Conservation (phyloP, 2,113 vertebrate genomes). For the Pluvianellus socialis region DNA sequence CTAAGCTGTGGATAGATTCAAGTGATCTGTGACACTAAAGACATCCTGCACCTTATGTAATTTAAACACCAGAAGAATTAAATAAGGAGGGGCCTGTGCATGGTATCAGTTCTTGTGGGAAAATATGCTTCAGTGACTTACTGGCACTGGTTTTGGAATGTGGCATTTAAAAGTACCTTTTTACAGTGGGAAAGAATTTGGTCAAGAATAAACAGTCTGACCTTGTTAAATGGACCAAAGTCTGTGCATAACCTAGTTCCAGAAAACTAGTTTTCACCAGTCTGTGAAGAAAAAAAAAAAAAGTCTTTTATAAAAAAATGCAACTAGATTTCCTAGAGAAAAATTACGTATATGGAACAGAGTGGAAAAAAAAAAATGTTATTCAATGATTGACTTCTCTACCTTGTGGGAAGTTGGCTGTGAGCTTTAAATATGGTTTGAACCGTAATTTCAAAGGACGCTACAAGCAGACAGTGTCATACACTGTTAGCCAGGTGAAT, state of each 20-base stretch:
- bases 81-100: constrained; percentile 66
- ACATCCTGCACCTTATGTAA: constrained; percentile 52
- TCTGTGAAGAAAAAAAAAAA: constrained; percentile 1
- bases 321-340: constrained; percentile 2
- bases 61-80: constrained; percentile 57
- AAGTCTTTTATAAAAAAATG: constrained; percentile 26
- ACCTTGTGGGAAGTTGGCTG: neutral
- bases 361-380: neutral
- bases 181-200: constrained; percentile 87
- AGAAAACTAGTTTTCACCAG: constrained; percentile 72
- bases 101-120: constrained; percentile 83
- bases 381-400: neutral
- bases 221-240: constrained; percentile 83
- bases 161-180: constrained; percentile 87
- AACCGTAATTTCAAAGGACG: neutral
- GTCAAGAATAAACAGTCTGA: constrained; percentile 86
- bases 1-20: constrained; percentile 16
- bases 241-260: constrained; percentile 70
- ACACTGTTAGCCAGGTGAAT: neutral
- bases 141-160: constrained; percentile 84
- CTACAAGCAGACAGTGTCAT: neutral
- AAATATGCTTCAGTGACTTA: constrained; percentile 86
- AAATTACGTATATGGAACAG: neutral
- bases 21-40: constrained; percentile 14
- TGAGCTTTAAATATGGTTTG: neutral